A percentile compares a stretch with the other conserved stretches of the same genome.
These are phyloP conservation scores for Synodontis membranacea DNA, from an alignment of 2,113 vertebrate genomes.

Conservation along the genomic window DNA sequence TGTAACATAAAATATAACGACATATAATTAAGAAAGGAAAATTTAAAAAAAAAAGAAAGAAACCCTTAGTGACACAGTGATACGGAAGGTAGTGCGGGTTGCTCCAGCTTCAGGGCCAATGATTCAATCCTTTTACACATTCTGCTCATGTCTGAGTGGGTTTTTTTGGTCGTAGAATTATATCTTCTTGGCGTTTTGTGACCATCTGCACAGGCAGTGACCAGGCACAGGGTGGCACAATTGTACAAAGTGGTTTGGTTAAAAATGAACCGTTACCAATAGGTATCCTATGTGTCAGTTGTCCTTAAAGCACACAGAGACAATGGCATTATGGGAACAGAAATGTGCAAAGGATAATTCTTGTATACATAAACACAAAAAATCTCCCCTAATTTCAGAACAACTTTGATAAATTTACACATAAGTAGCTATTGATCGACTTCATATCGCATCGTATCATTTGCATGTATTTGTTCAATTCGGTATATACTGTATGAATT, in stretches of 20 bases:
- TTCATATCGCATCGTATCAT: neutral
- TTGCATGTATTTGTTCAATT: neutral
- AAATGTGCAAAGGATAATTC: neutral
- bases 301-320: neutral
- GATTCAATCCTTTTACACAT: neutral
- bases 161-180: neutral
- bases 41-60: too few relatives aligned
- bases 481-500: neutral
- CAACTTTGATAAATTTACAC: neutral
- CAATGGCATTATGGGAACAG: neutral
- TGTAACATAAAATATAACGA: neutral
- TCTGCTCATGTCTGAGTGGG: neutral
- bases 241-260: conserved; percentile 7
- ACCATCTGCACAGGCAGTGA: neutral
- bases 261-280: neutral
- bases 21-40: neutral
- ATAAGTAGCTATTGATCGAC: neutral
- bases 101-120: neutral
- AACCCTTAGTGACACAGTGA: neutral
- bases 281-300: neutral
- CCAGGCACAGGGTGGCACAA: conserved; percentile 14
- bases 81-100: neutral
- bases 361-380: too few relatives aligned
- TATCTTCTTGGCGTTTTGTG: neutral
- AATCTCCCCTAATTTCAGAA: too few relatives aligned